Conservation (phyloP, 2,113 vertebrate genomes). For the Aptenodytes patagonicus region DNA sequence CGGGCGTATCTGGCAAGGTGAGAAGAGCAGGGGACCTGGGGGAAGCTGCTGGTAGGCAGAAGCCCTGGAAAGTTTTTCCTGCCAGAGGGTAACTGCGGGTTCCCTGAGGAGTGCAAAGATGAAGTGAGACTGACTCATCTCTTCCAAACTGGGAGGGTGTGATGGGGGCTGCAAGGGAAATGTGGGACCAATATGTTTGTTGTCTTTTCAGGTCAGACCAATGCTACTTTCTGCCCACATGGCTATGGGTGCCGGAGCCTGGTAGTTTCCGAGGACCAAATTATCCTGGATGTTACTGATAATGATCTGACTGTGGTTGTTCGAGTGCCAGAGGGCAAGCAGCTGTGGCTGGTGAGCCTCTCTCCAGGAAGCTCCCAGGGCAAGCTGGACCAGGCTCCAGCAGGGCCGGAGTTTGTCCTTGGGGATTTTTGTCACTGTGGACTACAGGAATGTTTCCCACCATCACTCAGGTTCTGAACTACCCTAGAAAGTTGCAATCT, state of each 20-base stretch:
- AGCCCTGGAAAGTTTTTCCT: not conserved
- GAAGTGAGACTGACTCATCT: rapidly evolving
- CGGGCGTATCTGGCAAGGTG: conserved; percentile 93
- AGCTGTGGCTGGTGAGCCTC: conserved; percentile 89
- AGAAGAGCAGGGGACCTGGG: not conserved
- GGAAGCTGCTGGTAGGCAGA: not conserved
- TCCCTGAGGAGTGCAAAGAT: not conserved
- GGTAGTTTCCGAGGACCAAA: conserved; percentile 85
- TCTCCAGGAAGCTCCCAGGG: not conserved
- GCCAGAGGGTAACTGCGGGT: not conserved
- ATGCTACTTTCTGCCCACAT: conserved; percentile 90
- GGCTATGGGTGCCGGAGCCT: conserved; percentile 88
- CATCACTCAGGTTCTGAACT: not conserved
- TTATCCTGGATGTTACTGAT: conserved; percentile 88
- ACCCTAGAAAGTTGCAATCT: not conserved
- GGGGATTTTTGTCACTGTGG: not conserved
- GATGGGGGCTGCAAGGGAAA: not conserved
- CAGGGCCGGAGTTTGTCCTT: not conserved
- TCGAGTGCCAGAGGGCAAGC: conserved; percentile 83
- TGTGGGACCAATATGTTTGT: not conserved
- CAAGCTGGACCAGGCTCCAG: not conserved
- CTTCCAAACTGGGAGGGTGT: not conserved
- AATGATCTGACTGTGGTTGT: conserved; percentile 85
- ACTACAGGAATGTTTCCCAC: not conserved
- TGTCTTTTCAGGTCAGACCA: conserved; percentile 81